Conservation (phyloP, 2,113 vertebrate genomes). For the Stigmatopora nigra region DNA sequence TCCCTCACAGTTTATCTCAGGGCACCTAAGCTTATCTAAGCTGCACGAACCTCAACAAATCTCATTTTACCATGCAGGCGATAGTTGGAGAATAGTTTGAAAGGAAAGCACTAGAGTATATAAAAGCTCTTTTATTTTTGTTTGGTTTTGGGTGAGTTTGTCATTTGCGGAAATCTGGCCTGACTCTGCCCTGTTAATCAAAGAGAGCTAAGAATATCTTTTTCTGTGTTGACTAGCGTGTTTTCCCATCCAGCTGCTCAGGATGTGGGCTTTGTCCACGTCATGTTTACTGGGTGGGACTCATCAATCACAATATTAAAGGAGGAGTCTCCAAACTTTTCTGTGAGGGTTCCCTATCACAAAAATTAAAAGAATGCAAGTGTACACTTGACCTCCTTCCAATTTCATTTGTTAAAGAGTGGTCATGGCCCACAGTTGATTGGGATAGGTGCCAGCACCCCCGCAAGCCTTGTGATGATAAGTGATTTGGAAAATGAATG, state of each 20-base stretch:
- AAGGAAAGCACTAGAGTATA: conserved; percentile 37
- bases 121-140: conserved; percentile 12
- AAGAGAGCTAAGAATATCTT: neutral
- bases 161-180: neutral
- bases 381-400: too few relatives aligned
- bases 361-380: too few relatives aligned
- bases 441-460: too few relatives aligned
- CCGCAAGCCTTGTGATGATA: too few relatives aligned
- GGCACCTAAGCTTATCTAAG: conserved; percentile 4
- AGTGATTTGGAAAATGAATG: too few relatives aligned
- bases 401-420: too few relatives aligned
- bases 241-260: conserved; percentile 48
- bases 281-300: conserved; percentile 36
- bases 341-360: too few relatives aligned
- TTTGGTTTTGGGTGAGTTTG: neutral
- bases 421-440: too few relatives aligned
- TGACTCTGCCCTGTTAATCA: neutral
- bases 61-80: conserved; percentile 14
- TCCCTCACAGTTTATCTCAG: conserved; percentile 11
- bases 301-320: conserved; percentile 15
- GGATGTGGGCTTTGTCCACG: conserved; percentile 46
- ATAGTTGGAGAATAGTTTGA: conserved; percentile 30
- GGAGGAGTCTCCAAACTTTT: neutral
- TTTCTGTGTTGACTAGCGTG: conserved; percentile 19
- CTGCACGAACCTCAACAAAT: conserved; percentile 5